These are phyloP conservation scores for Falco peregrinus DNA, from an alignment of 2,797 vertebrate species.

Conservation along the genomic window DNA sequence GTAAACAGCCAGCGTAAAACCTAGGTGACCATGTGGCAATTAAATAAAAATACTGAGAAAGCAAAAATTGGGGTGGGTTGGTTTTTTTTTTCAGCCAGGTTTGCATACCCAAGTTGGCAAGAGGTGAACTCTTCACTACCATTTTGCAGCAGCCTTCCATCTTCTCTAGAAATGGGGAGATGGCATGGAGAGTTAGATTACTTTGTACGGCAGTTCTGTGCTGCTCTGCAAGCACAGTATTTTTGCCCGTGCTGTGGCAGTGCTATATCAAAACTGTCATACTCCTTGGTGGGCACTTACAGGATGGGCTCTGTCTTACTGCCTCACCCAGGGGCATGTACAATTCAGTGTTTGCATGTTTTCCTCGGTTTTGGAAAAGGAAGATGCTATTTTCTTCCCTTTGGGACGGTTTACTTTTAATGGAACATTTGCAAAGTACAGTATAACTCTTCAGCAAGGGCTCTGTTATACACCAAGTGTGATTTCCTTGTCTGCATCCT, in stretches of 20 bases:
- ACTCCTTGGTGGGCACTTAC: neutral
- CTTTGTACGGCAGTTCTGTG: neutral
- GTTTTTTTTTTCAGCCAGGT: neutral
- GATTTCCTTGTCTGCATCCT: neutral
- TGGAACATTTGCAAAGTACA: neutral
- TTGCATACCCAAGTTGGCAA: neutral
- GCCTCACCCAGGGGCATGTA: neutral
- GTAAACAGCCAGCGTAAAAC: neutral
- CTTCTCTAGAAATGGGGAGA: neutral
- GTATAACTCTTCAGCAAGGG: neutral
- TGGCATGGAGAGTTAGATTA: neutral
- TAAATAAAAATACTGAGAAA: neutral
- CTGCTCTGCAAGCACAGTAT: neutral
- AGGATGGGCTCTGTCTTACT: neutral
- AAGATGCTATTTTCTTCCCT: neutral
- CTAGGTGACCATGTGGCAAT: neutral
- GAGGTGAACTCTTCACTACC: neutral
- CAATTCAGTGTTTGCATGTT: accelerated
- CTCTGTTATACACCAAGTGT: neutral
- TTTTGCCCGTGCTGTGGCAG: neutral
- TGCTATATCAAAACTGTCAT: neutral
- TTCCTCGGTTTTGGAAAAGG: neutral
- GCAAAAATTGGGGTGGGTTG: neutral
- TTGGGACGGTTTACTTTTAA: neutral
- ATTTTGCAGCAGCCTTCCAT: neutral